These are phyloP conservation scores for Athrips mouffetella DNA, from an alignment of 2,888 invertebrate genomes.

Conservation along the genomic window DNA sequence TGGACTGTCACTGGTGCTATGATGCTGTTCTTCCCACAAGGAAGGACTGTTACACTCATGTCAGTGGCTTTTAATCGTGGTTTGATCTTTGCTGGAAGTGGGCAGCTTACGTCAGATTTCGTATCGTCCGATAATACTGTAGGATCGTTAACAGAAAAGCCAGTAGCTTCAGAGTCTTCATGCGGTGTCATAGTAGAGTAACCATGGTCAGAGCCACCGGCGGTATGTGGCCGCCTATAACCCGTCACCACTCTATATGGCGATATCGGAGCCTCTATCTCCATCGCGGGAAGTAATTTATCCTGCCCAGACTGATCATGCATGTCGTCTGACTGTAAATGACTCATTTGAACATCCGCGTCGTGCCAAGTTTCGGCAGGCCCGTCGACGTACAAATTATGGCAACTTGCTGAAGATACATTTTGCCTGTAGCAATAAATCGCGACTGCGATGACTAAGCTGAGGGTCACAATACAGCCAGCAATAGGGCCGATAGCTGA, in stretches of 20 bases:
- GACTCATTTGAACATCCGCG: constrained; percentile 83
- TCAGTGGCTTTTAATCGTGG: constrained; percentile 61
- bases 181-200: constrained; percentile 97
- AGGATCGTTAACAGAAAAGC: constrained; percentile 84
- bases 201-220: constrained; percentile 94
- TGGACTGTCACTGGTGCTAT: constrained; percentile 94
- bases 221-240: constrained; percentile 85
- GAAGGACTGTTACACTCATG: constrained; percentile 68
- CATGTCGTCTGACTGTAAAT: constrained; percentile 83
- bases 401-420: constrained; percentile 68
- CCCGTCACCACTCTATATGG: constrained; percentile 92
- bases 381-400: constrained; percentile 73
- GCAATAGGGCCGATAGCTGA: constrained; percentile 92
- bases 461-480: constrained; percentile 89
- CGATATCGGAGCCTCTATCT: constrained; percentile 85
- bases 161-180: constrained; percentile 91
- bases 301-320: constrained; percentile 82
- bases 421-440: constrained; percentile 91
- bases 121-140: constrained; percentile 75
- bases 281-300: constrained; percentile 78
- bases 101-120: constrained; percentile 78
- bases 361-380: constrained; percentile 74
- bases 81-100: constrained; percentile 71
- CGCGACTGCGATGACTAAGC: constrained; percentile 87
- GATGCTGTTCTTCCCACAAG: constrained; percentile 79